Conservation (phyloP, 2,797 vertebrate species). For the Tenualosa ilisha region DNA sequence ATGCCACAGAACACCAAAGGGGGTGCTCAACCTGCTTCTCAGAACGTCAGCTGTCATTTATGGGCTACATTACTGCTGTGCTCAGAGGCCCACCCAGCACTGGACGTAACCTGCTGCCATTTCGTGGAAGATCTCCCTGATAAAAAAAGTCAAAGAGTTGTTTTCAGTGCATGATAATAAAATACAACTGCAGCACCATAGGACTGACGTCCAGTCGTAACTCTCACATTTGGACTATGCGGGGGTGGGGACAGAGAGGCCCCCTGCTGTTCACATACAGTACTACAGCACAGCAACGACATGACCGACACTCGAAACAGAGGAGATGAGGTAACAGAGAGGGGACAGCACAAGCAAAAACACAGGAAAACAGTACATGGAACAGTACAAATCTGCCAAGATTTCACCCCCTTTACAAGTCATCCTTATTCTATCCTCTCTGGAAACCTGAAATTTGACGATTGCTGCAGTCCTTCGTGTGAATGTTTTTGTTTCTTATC, state of each 20-base stretch:
- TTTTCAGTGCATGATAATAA: slow-evolving; percentile 43
- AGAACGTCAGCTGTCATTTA: neutral
- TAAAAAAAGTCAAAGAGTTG: slow-evolving; percentile 35
- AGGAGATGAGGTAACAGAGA: slow-evolving; percentile 66
- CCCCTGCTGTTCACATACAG: slow-evolving; percentile 62
- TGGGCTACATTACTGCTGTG: neutral
- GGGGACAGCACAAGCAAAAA: slow-evolving; percentile 60
- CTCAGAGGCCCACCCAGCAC: neutral
- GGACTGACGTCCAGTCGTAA: neutral
- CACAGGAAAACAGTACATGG: slow-evolving; percentile 38
- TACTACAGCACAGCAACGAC: slow-evolving; percentile 54
- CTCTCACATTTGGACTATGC: slow-evolving; percentile 43
- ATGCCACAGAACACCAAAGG: neutral
- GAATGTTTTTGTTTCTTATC: slow-evolving; percentile 60
- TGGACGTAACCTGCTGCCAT: slow-evolving; percentile 24
- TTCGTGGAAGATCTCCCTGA: slow-evolving; percentile 41
- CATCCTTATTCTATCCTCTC: slow-evolving; percentile 41
- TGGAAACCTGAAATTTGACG: slow-evolving; percentile 71
- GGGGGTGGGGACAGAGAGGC: slow-evolving; percentile 52
- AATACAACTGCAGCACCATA: slow-evolving; percentile 41
- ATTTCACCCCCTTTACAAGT: neutral
- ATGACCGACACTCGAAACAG: slow-evolving; percentile 14
- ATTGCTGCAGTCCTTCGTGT: slow-evolving; percentile 77
- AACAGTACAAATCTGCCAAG: neutral
- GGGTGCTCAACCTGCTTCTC: slow-evolving; percentile 25